Conservation (phyloP, 1,140 invertebrate genomes). For the Ectropis grisescens region DNA sequence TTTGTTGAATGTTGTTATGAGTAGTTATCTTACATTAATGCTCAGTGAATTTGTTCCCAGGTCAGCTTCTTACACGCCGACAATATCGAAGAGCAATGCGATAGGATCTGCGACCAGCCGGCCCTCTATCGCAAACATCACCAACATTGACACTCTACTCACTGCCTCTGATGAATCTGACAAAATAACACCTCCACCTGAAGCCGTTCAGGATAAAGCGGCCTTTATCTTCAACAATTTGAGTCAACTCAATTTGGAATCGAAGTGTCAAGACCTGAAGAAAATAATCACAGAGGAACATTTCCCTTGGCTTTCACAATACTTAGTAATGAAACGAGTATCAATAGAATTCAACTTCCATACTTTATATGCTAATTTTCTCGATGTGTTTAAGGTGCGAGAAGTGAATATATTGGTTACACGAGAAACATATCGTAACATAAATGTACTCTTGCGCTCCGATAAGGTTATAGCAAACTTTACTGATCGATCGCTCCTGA, state of each 20-base stretch:
- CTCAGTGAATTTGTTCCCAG: conserved; percentile 14
- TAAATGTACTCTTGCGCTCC: conserved; percentile 94
- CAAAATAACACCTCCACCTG: conserved; percentile 88
- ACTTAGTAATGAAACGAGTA: conserved; percentile 98
- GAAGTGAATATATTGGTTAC: conserved; percentile 90
- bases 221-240: conserved; percentile 99
- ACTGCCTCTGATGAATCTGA: conserved; percentile 96
- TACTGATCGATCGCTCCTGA: conserved; percentile 95
- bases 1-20: too few species aligned
- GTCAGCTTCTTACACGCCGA: conserved; percentile 41
- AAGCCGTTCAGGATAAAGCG: conserved; percentile 93
- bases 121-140: conserved; percentile 97
- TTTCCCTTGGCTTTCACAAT: conserved; percentile 96
- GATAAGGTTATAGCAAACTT: conserved; percentile 99
- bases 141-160: conserved; percentile 97
- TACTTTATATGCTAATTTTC: conserved; percentile 94
- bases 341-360: conserved; percentile 99
- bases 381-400: conserved; percentile 89
- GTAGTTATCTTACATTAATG: conserved; percentile 3
- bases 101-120: conserved; percentile 61
- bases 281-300: conserved; percentile 95
- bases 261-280: conserved; percentile 96
- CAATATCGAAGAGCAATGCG: conserved; percentile 47
- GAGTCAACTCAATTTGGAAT: conserved; percentile 93
- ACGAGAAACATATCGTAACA: conserved; percentile 96